Evolutionary conservation across 2,797 vertebrate genomes (phyloP).

Genomic region (Ataeniobius toweri): DNA sequence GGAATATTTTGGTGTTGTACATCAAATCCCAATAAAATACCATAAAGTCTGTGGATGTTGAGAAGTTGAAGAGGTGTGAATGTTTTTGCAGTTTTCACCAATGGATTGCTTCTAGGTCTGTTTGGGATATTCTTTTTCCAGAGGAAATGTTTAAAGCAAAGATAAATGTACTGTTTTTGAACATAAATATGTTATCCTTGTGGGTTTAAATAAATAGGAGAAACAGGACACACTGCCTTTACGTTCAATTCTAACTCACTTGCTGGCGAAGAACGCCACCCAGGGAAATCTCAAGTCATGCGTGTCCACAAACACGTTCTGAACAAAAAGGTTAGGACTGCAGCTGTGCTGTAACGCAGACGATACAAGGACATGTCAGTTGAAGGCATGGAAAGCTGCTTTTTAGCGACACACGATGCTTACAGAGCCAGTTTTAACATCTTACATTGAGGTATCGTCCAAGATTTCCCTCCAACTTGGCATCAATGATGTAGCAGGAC

Average conservation of each 20-base stretch:
- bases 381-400: background rate
- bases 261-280: conserved; percentile 99
- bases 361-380: conserved; percentile 11
- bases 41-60: background rate
- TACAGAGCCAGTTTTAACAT: background rate
- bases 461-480: conserved; percentile 96
- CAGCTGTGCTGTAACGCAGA: conserved; percentile 90
- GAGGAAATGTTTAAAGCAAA: background rate
- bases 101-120: background rate
- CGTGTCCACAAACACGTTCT: conserved; percentile 98
- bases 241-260: conserved; percentile 82
- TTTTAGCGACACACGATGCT: background rate
- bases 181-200: background rate
- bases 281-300: conserved; percentile 97
- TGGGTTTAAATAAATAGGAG: background rate
- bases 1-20: too few species aligned
- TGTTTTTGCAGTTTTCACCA: background rate
- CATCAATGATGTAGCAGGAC: conserved; percentile 98
- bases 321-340: conserved; percentile 97
- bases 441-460: conserved; percentile 97
- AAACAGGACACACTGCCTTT: background rate
- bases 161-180: background rate
- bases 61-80: background rate
- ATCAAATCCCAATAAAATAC: too few species aligned
- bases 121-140: background rate